Base-by-base conservation (phyloP, 2,797 vertebrate genomes). In the Paedocypris micromegethes region DNA sequence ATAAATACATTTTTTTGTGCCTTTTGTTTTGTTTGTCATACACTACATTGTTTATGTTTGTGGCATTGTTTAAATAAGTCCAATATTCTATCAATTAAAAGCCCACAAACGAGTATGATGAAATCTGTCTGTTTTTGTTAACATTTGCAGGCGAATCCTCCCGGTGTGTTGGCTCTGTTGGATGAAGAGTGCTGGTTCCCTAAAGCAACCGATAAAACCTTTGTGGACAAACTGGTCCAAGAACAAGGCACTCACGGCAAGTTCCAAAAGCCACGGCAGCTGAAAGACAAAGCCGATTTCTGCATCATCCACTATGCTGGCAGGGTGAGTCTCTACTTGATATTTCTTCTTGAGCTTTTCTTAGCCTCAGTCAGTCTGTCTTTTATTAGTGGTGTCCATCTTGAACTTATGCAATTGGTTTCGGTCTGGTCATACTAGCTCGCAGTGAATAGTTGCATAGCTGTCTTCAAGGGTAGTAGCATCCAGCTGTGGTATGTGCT, bases 121-220 rank as follows among this genome's bases (percentile, higher is more conserved):
- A 46, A 9, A 60, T 59, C 4, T 2, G 48, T 59, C 48, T 63
- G 23, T 23, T 23, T 41, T 41, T 58, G 64, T 0, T 70, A 67
- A 4, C 58, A 59, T 4, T 53, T 72, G 51, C 74, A 99, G 97
- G 94, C 95, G 3, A 94, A 95, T 61, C 94, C 96, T 70, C 97
- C 97, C 0, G 97, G 97, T 45, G 92, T 98, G 43, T 80, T 99
- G 77, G 95, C 97, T 45, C 83, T 98, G 71, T 83, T 99, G 80
- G 97, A 99, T 55, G 97, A 99, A 77, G 97, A 99, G 78, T 99
- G 97, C 82, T 99, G 97, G 97, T 99, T 98, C 81, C 97, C 97
- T 64, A 99, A 98, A 83, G 97, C 97, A 78, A 99, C 97, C 0
- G 97, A 98, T 82, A 98, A 93, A 82, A 96, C 92, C 63, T 99